Base-by-base conservation (phyloP, 2,113 vertebrate species). In the Poicephalus meyeri region DNA sequence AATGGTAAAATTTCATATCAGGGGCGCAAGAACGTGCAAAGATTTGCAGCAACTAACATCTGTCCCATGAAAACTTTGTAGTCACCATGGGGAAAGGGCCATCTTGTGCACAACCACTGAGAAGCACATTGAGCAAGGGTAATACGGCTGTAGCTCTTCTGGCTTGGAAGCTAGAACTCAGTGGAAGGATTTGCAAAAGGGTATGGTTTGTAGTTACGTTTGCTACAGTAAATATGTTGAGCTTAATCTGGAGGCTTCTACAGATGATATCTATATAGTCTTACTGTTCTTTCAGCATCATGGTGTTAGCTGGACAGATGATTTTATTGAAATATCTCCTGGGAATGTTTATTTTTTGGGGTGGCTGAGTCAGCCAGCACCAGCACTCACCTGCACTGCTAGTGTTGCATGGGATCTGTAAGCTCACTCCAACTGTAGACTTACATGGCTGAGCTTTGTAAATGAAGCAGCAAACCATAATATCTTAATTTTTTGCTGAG, bases 61-160 rank as follows among this genome's bases (percentile, higher is more conserved):
- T 89, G 21, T 2, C 20, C 13, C 8, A 12, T 19, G 7, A 71
- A 55, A 17, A 46, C 18, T 29, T 80, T 29, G 14, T 29, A 58
- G 10, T 42, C 11, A 44, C 16, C n/a, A 16, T 4, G 5, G 3
- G 11, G 18, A 58, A 63, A 56, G 13, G n/a, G 17, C 19, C 15
- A 28, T 19, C 47, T 41, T 29, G 33, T 33, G 17, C 20, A 14
- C 11, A 70, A 14, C 7, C 20, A 19, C 28, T 19, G 20, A 17
- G 5, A 9, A 65, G 21, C 15, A 44, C 0, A 0, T 4, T 58
- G 9, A 49, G 15, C 11, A 42, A 11, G 8, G 10, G 2, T 70
- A 44, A 44, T 17, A 70, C 3, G 14, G 9, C 35, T 79, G 31
- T n/a, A 39, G 16, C 18, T 83, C 8, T 60, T 68, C 26, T 58